Evolutionary conservation across 2,888 invertebrate genomes (phyloP), one percentile per base, ranked within the genome.

Genomic region (Lepetodrilus schrolli): DNA sequence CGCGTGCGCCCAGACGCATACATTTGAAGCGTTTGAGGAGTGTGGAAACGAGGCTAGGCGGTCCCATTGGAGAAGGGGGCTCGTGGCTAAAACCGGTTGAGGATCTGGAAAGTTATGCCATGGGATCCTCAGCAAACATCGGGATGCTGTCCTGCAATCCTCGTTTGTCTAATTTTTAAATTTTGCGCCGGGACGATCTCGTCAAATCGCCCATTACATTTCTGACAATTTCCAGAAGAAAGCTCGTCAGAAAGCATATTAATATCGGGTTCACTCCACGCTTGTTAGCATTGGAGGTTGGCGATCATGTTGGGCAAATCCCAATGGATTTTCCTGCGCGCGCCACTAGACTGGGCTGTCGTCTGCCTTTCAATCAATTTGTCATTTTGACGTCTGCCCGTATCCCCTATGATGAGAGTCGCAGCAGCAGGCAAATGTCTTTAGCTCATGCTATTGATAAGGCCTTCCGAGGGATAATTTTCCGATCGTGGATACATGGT

Each of bases 331-430:
- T 66, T 37, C 23, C 49, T 58, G 51, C 73, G 49, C 66, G 70
- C 71, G 68, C 72, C 51, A 71, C 74, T 72, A 73, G 74, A 66
- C 74, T 68, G 58, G 50, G 72, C 69, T 74, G 74, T 76, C 74
- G 76, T 74, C 74, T 74, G 74, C 72, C 76, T 76, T 76, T 76
- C 76, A 76, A 76, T 76, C 76, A 76, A 76, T 76, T 76, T 76
- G 76, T 76, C 76, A 76, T 76, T 76, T 72, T 72, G 76, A 76
- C 74, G 76, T 76, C 76, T 74, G 76, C 72, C 26, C 51, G 66
- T 74, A 76, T 74, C 74, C 72, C 72, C 38, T 47, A 72, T 48
- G 73, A 73, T 75, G 75, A 48, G 72, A 36, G 48, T 49, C 48
- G 47, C 70, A 51, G 66, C 36, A 71, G 47, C 38, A 26, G 70